Evolutionary conservation across 2,888 invertebrate species (phyloP).

Genomic region (Prostheceraeus crozeri): DNA sequence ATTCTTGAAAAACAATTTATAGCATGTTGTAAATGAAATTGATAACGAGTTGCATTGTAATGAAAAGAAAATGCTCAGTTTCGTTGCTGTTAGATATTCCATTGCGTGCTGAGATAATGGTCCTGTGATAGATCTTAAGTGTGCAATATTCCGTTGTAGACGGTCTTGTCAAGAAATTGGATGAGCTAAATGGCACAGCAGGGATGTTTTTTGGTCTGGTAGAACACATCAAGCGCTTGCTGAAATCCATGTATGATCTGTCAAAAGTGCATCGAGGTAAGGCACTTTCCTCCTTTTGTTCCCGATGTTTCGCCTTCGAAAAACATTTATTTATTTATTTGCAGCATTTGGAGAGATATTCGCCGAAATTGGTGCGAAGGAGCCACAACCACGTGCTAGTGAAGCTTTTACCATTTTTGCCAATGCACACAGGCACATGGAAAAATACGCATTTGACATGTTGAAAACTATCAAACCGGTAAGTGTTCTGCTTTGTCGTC

Average conservation of each 20-base stretch:
- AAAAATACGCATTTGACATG: conserved; percentile 79
- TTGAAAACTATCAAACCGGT: conserved; percentile 83
- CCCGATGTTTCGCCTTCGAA: no score
- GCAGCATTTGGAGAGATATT: conserved; percentile 86
- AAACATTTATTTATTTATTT: conserved; percentile 39
- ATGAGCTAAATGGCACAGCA: conserved; percentile 86
- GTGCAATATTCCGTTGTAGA: conserved; percentile 63
- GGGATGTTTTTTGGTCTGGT: conserved; percentile 81
- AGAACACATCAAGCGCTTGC: conserved; percentile 73
- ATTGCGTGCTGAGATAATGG: no score
- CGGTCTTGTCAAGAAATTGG: conserved; percentile 83
- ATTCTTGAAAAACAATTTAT: no score
- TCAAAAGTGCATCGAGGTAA: conserved; percentile 73
- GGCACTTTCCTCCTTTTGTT: conserved; percentile 11
- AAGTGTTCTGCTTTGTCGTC: conserved; percentile 45
- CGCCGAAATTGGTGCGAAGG: conserved; percentile 83
- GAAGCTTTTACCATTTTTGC: conserved; percentile 90
- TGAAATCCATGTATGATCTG: conserved; percentile 78
- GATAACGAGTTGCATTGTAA: no score
- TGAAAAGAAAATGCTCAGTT: no score
- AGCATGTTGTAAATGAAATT: no score
- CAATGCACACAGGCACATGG: conserved; percentile 82
- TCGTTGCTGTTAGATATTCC: no score
- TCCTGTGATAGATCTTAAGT: no score
- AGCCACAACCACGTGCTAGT: conserved; percentile 86